phyloP scores from a whole-genome alignment of 2,797 vertebrate species.

The Toxotes lorentzi region DNA sequence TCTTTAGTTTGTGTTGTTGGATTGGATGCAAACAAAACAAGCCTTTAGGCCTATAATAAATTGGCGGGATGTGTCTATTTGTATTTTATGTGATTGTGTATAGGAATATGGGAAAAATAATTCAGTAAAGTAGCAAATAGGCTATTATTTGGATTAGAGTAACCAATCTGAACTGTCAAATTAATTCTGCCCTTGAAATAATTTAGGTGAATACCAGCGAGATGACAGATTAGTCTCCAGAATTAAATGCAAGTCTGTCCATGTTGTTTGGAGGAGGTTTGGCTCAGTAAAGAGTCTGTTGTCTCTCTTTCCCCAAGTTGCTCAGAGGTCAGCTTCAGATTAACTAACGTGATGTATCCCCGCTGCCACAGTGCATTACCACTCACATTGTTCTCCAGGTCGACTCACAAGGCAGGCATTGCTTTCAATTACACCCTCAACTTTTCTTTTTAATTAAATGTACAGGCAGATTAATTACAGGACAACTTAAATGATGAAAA shows the following conservation, averaged over 20 bases:
- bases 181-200: constrained; percentile 31
- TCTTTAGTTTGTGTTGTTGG: constrained; percentile 19
- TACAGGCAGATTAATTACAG: constrained; percentile 85
- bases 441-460: constrained; percentile 88
- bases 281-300: constrained; percentile 29
- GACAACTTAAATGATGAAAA: constrained; percentile 79
- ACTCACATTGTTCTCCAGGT: constrained; percentile 75
- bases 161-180: constrained; percentile 27
- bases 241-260: constrained; percentile 35
- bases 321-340: constrained; percentile 83
- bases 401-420: constrained; percentile 75
- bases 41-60: constrained; percentile 19
- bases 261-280: constrained; percentile 17
- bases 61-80: constrained; percentile 1
- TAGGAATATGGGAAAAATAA: background rate
- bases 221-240: constrained; percentile 33
- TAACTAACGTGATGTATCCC: constrained; percentile 83
- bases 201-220: background rate
- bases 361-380: constrained; percentile 80
- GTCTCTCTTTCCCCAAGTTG: constrained; percentile 50
- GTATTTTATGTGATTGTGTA: background rate
- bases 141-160: constrained; percentile 22
- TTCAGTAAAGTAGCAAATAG: constrained; percentile 4
- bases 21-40: constrained; percentile 28
- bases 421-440: constrained; percentile 85